Conservation (phyloP, 2,113 vertebrate genomes). For the Recurvirostra avosetta region DNA sequence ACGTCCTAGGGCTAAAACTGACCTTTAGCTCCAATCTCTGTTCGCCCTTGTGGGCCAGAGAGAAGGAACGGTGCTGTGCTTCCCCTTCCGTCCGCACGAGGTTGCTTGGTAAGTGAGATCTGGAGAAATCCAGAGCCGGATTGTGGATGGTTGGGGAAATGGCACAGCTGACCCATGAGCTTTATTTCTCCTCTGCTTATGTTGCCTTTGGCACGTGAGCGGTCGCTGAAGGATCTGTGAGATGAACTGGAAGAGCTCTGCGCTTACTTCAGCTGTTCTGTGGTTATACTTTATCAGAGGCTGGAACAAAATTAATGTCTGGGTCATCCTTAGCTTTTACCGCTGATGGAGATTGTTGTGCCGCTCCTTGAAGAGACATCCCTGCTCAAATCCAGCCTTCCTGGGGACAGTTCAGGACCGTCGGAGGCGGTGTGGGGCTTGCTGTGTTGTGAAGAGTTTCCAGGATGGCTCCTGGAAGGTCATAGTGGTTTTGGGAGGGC, state of each 20-base stretch:
- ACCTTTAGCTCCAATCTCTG: not conserved
- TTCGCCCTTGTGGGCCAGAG: not conserved
- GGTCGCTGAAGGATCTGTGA: not conserved
- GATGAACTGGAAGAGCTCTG: not conserved
- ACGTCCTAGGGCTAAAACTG: not conserved
- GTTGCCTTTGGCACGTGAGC: not conserved
- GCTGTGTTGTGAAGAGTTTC: not conserved
- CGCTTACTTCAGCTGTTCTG: fast-evolving
- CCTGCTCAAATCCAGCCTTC: not conserved
- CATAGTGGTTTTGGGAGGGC: not conserved
- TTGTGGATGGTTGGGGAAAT: not conserved
- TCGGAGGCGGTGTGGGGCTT: not conserved
- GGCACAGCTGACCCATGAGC: fast-evolving
- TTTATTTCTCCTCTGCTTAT: fast-evolving
- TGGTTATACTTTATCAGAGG: not conserved
- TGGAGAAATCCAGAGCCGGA: too few relatives aligned
- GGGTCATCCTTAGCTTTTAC: not conserved
- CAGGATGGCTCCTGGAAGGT: not conserved
- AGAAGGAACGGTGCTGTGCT: not conserved
- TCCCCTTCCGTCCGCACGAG: fast-evolving
- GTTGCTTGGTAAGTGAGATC: not conserved
- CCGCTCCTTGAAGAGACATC: fast-evolving
- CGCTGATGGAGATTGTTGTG: fast-evolving
- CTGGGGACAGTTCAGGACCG: not conserved
- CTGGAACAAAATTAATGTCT: not conserved